Conservation (phyloP, 2,888 invertebrate species). For the Pterobdella sp. region DNA sequence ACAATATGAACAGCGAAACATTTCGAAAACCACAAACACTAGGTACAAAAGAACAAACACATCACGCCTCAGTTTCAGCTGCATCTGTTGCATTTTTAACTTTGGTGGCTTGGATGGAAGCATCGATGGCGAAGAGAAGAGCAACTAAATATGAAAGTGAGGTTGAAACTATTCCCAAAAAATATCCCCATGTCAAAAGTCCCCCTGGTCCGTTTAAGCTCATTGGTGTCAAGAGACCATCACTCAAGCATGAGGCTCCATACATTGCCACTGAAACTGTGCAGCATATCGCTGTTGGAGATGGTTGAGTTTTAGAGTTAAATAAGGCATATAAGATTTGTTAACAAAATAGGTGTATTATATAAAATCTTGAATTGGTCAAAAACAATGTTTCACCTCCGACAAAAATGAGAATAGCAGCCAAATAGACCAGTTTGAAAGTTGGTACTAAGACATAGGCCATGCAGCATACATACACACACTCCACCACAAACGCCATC, state of each 20-base stretch:
- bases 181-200: slow-evolving; percentile 28
- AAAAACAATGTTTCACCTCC: background rate
- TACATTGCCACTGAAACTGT: slow-evolving; percentile 19
- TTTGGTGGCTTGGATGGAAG: slow-evolving; percentile 3
- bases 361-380: background rate
- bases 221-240: slow-evolving; percentile 24
- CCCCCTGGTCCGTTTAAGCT: slow-evolving; percentile 25
- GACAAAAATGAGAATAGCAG: background rate
- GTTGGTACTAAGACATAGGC: slow-evolving; percentile 7
- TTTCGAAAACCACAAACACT: background rate
- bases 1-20: background rate
- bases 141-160: slow-evolving; percentile 13
- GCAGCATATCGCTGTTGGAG: slow-evolving; percentile 23
- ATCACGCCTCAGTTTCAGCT: background rate
- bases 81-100: too few species aligned
- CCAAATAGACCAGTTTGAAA: background rate
- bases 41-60: background rate
- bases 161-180: slow-evolving; percentile 23
- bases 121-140: slow-evolving; percentile 23
- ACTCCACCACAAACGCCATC: slow-evolving; percentile 24
- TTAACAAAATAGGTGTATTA: background rate
- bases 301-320: background rate
- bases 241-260: slow-evolving; percentile 18
- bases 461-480: slow-evolving; percentile 29
- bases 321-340: background rate